A percentile compares a stretch with the other conserved stretches of the same genome.
These are phyloP conservation scores for Megalops atlanticus DNA, from an alignment of 2,113 vertebrate genomes.

Conservation along the genomic window DNA sequence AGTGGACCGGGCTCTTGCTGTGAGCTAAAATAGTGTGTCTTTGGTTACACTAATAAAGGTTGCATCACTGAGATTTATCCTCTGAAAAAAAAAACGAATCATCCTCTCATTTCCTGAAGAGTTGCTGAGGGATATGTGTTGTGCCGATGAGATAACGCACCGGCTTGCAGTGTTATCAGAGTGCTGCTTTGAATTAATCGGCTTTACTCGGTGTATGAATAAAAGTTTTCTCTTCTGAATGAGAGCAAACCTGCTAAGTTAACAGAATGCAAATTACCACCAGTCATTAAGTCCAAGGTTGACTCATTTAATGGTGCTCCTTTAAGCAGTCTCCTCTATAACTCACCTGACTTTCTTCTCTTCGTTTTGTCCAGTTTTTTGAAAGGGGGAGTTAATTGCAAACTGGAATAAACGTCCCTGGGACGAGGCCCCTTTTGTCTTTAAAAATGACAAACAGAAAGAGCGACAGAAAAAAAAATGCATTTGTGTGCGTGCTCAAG, in stretches of 20 bases:
- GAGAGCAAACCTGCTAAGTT: slow-evolving; percentile 56
- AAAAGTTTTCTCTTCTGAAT: slow-evolving; percentile 30
- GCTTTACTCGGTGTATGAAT: slow-evolving; percentile 37
- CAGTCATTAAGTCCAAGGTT: slow-evolving; percentile 53
- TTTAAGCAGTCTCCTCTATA: slow-evolving; percentile 44
- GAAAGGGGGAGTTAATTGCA: slow-evolving; percentile 63
- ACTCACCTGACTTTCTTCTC: slow-evolving; percentile 49
- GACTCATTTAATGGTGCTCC: slow-evolving; percentile 60
- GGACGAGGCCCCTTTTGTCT: slow-evolving; percentile 48
- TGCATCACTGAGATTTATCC: neutral
- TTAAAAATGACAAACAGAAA: slow-evolving; percentile 33
- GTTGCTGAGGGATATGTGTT: slow-evolving; percentile 35
- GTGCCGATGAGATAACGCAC: slow-evolving; percentile 38
- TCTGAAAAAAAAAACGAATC: neutral
- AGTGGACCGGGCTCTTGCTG: neutral
- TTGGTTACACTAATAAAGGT: slow-evolving; percentile 13
- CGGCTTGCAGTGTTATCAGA: slow-evolving; percentile 39
- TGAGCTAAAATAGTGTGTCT: neutral
- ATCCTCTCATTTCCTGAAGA: slow-evolving; percentile 24
- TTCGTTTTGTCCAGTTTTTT: slow-evolving; percentile 54
- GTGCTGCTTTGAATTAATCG: slow-evolving; percentile 38
- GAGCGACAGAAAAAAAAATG: neutral
- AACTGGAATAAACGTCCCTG: slow-evolving; percentile 46
- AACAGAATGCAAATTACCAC: slow-evolving; percentile 48
- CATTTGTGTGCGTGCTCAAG: neutral